These are phyloP conservation scores for Schmidtea mediterranea DNA, from an alignment of 1,140 invertebrate genomes.

Conservation along the genomic window DNA sequence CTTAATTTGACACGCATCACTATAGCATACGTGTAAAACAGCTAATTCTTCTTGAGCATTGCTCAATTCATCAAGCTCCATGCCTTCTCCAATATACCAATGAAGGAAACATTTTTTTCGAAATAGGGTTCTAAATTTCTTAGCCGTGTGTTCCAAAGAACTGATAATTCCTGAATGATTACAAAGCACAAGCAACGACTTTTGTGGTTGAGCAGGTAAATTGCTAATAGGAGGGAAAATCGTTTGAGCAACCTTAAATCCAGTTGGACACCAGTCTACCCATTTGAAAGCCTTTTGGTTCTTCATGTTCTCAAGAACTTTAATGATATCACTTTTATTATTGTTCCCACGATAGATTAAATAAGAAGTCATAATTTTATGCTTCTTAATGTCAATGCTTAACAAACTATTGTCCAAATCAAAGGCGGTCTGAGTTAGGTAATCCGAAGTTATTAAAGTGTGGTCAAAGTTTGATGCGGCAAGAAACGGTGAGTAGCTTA, in stretches of 20 bases:
- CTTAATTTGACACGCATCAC: background rate
- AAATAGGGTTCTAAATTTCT: constrained; percentile 14
- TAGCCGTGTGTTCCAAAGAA: constrained; percentile 43
- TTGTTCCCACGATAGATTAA: no score
- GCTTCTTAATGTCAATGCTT: constrained; percentile 24
- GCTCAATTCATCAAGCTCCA: constrained; percentile 11
- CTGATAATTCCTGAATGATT: constrained; percentile 50
- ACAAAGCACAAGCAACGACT: constrained; percentile 41
- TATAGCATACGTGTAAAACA: background rate
- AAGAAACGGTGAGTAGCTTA: constrained; percentile 11
- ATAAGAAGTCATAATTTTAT: no score
- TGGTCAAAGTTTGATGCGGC: constrained; percentile 24
- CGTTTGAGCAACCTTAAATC: constrained; percentile 35
- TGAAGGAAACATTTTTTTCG: constrained; percentile 8
- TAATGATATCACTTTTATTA: no score
- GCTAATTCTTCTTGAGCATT: constrained; percentile 12
- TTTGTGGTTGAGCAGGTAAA: constrained; percentile 17
- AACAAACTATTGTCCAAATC: constrained; percentile 67
- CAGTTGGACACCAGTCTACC: constrained; percentile 12
- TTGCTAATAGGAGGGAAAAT: constrained; percentile 18
- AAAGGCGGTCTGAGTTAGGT: constrained; percentile 65
- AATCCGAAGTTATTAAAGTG: constrained; percentile 34
- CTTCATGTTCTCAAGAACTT: no score
- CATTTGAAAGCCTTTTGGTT: no score
- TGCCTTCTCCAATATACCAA: constrained; percentile 12